Base-by-base conservation (phyloP, 2,113 vertebrate genomes). In the Pteropus alecto region DNA sequence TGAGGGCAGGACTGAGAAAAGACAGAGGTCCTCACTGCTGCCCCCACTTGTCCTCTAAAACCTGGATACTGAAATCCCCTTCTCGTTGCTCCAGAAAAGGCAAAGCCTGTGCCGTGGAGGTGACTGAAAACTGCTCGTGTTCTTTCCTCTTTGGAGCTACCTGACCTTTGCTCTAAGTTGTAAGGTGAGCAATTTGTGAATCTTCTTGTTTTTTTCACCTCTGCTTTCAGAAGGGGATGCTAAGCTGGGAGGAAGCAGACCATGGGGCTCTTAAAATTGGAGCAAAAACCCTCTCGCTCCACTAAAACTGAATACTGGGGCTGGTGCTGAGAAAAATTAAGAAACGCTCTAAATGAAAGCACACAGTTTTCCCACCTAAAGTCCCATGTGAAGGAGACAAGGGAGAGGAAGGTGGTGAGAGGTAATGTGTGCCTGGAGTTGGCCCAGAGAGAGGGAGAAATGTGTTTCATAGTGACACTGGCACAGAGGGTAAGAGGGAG, bases 61-160 rank as follows among this genome's bases (percentile, higher is more conserved):
- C n/a, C 7, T 2, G 15, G 41, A 48, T 33, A 12, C 68, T 65
- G 30, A 86, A 83, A 67, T 26, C 15, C 43, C 43, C 33, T 71
- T 83, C 56, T 63, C 87, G 71, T 65, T 21, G 6, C 65, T 81
- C 38, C 43, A 26, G 73, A 70, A 85, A 73, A 79, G 67, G 87
- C 24, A 51, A 65, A 73, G 38, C n/a, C 65, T 3, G 7, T 9
- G n/a, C 56, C 38, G 2, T 4, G 48, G 58, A 93, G 86, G 54
- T 21, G 13, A 70, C 11, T 61, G 82, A 60, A 77, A 65, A 61
- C 3, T 22, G 22, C 19, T 71, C 10, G 8, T 1, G 4, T 67
- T 38, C 56, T 73, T 79, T 63, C 22, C 26, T 82, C 61, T 81
- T 35, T 21, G 15, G 67, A 35, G 19, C 3, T 26, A 2, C 1